Base-by-base conservation (phyloP, 1,140 invertebrate species). In the Lordiphosa collinella region DNA sequence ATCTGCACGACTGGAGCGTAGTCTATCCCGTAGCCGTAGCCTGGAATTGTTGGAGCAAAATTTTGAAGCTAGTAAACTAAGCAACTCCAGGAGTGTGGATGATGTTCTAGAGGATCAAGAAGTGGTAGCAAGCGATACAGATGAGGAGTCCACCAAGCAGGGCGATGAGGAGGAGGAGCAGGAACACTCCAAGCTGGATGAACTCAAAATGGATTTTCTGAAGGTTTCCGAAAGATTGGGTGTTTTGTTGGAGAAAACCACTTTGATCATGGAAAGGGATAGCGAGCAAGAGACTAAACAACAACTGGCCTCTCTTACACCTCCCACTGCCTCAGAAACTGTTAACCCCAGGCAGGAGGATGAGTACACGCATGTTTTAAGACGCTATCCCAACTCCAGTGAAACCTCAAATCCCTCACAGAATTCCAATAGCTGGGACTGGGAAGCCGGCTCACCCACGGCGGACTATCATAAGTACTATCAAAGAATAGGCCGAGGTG, bases 11-110 rank as follows among this genome's bases (percentile, higher is more conserved):
- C 59, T 86, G 89, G 44, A 90, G 91, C 89, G 90, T 2, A 92
- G 92, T 2, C 86, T 93, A 22, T 92, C 92, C 22, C 87, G 93
- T 62, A 93, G 92, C 4, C 91, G 92, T 56, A 93, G 92, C 79
- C 86, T 93, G 49, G 92, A 93, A 59, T 72, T 93, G 51, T 71
- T 93, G 53, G 92, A 93, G 43, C 88, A 36, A 6, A 64, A 86
- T 79, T 57, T 78, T 51, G 60, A 89, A 85, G 52, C 84, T 89
- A 65, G 89, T 65, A 57, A 89, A 60, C 47, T 91, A 78, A 55
- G 89, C 5, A 88, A 88, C 9, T 72, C 86, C 6, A 64, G 63
- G 9, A 88, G 86, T 43, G 78, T 79, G 3, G 86, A 88, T 31
- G 4, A 86, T 34, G 3, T 67, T n/a, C 47, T 84, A 1, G 76